Percentiles rank a stretch among this genome's conserved stretches.
Conservation (phyloP, 37 sponge, comb jelly and placozoan species). For the Ephydatia muelleri region DNA sequence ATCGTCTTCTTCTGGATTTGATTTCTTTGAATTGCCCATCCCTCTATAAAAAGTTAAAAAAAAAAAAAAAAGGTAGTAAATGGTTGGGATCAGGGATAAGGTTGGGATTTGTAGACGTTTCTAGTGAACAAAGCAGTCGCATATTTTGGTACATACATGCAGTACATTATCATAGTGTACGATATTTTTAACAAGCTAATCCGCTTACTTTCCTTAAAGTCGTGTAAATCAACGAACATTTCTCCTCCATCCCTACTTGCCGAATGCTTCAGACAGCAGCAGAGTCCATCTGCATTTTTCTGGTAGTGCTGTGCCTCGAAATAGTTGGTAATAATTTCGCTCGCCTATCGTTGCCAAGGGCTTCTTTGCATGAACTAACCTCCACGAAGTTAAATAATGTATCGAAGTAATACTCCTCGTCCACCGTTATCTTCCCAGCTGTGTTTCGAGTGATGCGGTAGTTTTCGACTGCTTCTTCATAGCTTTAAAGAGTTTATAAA, state of each 20-base stretch:
- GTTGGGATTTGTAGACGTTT: not conserved
- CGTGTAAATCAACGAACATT: slow-evolving; percentile 22
- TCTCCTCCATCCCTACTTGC: slow-evolving; percentile 54
- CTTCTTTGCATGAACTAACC: slow-evolving; percentile 46
- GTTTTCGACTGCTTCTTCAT: slow-evolving; percentile 79
- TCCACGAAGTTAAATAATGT: slow-evolving; percentile 89
- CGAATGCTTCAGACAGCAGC: slow-evolving; percentile 38
- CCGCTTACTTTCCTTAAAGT: slow-evolving; percentile 46
- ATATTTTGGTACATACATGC: too few species aligned
- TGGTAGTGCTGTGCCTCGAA: slow-evolving; percentile 81
- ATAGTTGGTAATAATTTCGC: too few species aligned
- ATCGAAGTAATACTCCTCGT: slow-evolving; percentile 92
- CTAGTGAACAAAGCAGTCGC: not conserved
- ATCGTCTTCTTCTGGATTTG: slow-evolving; percentile 23
- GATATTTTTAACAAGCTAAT: too few species aligned
- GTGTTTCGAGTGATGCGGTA: slow-evolving; percentile 75
- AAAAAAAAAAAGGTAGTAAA: too few species aligned
- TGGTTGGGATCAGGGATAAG: too few species aligned
- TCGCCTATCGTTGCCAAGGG: too few species aligned
- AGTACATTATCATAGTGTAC: too few species aligned
- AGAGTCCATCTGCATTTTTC: slow-evolving; percentile 69
- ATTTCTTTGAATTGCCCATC: slow-evolving; percentile 55
- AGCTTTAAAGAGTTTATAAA: slow-evolving; percentile 29
- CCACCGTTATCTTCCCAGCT: slow-evolving; percentile 70
- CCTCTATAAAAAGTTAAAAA: slow-evolving; percentile 12